Evolutionary conservation across 1,140 invertebrate species (phyloP).

Genomic region (Acromyrmex echinatior): DNA sequence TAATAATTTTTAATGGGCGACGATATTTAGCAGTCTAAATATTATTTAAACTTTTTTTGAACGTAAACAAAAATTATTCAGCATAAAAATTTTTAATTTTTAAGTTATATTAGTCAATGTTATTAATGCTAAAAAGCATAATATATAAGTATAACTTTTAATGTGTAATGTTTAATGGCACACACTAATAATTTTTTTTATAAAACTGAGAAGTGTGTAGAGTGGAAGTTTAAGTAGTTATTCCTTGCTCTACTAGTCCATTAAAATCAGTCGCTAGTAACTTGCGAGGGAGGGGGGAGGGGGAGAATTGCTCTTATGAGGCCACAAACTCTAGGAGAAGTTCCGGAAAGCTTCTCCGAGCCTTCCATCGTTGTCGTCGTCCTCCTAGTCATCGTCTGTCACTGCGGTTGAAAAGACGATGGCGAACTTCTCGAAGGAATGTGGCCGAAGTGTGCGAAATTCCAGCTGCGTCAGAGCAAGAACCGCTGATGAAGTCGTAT

Average conservation of each 20-base stretch:
- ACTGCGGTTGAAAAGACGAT: slow-evolving; percentile 39
- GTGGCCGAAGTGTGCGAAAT: slow-evolving; percentile 45
- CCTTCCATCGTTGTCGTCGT: slow-evolving; percentile 6
- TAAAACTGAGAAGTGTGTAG: neutral
- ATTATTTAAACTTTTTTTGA: neutral
- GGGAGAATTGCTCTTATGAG: slow-evolving; percentile 2
- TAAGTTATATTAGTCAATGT: neutral
- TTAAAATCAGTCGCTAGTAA: slow-evolving; percentile 36
- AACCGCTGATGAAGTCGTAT: slow-evolving; percentile 65
- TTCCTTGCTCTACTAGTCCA: neutral
- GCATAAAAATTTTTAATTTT: neutral
- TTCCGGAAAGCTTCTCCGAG: slow-evolving; percentile 33
- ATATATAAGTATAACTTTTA: neutral
- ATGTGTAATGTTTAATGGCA: neutral
- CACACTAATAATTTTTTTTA: neutral
- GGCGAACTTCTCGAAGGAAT: slow-evolving; percentile 49
- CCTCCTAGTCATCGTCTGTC: slow-evolving; percentile 22
- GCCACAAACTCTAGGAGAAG: slow-evolving; percentile 13
- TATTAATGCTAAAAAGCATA: neutral
- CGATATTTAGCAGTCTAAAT: neutral
- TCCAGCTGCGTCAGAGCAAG: slow-evolving; percentile 39
- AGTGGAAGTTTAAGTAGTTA: neutral
- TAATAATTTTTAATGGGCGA: neutral
- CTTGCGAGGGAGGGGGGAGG: neutral
- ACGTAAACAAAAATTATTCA: neutral